Evolutionary conservation across 2,888 invertebrate species (phyloP).

Genomic region (Poecilobothrus nobilitatus): DNA sequence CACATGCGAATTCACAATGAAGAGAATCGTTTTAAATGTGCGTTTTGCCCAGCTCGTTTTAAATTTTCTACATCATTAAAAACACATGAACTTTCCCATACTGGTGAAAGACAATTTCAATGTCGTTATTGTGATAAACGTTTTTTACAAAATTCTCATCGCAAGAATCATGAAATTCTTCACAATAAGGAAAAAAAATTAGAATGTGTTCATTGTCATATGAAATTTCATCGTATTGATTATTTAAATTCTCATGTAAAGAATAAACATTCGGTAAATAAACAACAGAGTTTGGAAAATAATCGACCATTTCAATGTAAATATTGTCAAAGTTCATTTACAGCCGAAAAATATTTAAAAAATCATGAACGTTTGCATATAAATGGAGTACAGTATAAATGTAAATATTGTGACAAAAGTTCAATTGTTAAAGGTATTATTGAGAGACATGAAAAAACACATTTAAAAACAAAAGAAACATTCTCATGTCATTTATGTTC

Average conservation of each 20-base stretch:
- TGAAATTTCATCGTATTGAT: constrained; percentile 7
- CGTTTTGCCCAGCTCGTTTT: constrained; percentile 8
- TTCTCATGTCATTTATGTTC: constrained; percentile 7
- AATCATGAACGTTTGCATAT: constrained; percentile 10
- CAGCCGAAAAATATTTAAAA: constrained; percentile 11
- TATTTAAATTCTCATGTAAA: constrained; percentile 8
- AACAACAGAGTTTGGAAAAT: not conserved
- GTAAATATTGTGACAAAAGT: constrained; percentile 6
- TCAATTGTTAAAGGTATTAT: constrained; percentile 10
- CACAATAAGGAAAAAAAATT: constrained; percentile 7
- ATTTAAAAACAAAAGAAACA: constrained; percentile 8
- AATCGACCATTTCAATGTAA: constrained; percentile 10
- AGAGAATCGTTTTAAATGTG: constrained; percentile 8
- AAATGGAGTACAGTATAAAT: constrained; percentile 5
- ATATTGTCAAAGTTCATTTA: constrained; percentile 8
- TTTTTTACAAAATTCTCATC: constrained; percentile 11
- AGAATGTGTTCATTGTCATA: not conserved
- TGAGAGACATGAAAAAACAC: constrained; percentile 7
- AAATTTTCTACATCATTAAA: constrained; percentile 11
- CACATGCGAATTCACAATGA: constrained; percentile 10
- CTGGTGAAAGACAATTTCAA: constrained; percentile 5
- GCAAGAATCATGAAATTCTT: constrained; percentile 8
- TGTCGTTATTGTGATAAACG: constrained; percentile 8
- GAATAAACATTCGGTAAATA: constrained; percentile 3
- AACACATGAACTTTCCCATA: not conserved